Percentiles rank a stretch among this genome's conserved stretches.
phyloP scores from a whole-genome alignment of 2,888 invertebrate species.

The Thecophora atra region DNA sequence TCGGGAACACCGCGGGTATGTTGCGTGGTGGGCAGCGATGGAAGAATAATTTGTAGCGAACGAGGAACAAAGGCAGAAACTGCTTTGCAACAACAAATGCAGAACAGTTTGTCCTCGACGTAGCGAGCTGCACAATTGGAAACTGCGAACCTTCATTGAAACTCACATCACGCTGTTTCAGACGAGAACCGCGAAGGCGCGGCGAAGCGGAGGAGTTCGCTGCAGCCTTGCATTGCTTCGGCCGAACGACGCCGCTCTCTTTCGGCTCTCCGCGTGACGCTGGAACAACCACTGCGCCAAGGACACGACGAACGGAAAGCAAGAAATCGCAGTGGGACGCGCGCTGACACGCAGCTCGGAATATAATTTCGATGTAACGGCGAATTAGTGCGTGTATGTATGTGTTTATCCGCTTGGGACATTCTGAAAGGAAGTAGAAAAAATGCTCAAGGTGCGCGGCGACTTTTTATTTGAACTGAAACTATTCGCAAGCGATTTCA shows the following conservation, averaged over 20 bases:
- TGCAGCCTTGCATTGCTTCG: constrained; percentile 3
- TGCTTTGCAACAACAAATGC: constrained; percentile 5
- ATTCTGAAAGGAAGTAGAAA: too few relatives aligned
- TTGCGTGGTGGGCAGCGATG: constrained; percentile 3
- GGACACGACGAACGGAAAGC: not conserved
- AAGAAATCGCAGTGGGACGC: constrained; percentile 4
- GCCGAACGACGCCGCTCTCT: not conserved
- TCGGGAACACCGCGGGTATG: constrained; percentile 23
- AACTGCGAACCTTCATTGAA: too few relatives aligned
- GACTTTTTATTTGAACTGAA: too few relatives aligned
- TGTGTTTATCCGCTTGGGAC: not conserved
- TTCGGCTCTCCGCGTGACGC: not conserved
- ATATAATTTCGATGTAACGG: not conserved
- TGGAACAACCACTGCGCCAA: constrained; percentile 3
- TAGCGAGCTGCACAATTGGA: not conserved
- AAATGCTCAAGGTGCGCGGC: too few relatives aligned
- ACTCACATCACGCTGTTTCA: not conserved
- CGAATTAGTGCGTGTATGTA: not conserved
- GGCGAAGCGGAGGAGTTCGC: constrained; percentile 29
- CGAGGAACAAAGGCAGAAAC: not conserved
- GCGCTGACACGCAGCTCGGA: constrained; percentile 13
- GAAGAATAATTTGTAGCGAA: not conserved
- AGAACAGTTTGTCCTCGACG: too few relatives aligned
- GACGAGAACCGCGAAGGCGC: constrained; percentile 8
- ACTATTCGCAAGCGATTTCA: too few relatives aligned